Conservation (phyloP, 2,888 invertebrate species). For the Thymelicus acteon region DNA sequence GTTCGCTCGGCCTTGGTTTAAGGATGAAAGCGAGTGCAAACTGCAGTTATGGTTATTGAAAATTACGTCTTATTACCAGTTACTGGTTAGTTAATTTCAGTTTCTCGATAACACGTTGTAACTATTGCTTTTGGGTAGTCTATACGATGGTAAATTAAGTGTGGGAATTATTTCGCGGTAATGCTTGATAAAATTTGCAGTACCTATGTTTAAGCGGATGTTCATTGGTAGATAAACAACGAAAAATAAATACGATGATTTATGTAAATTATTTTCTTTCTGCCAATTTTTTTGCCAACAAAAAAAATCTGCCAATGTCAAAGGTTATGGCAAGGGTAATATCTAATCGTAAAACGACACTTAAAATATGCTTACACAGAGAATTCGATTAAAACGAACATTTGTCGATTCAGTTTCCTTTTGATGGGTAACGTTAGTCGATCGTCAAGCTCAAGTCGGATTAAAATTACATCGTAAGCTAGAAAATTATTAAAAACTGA, state of each 20-base stretch:
- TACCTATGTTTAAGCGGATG: neutral
- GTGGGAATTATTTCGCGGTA: slow-evolving; percentile 11
- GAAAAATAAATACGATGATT: slow-evolving; percentile 17
- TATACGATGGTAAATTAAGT: neutral
- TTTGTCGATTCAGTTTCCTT: slow-evolving; percentile 1
- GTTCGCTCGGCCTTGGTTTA: slow-evolving; percentile 20
- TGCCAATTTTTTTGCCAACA: no score
- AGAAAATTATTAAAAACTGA: neutral
- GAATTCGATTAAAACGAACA: neutral
- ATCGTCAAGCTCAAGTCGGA: slow-evolving; percentile 2
- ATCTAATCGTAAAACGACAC: neutral
- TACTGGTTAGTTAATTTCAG: neutral
- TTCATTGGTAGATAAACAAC: slow-evolving; percentile 9
- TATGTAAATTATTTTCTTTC: slow-evolving; percentile 10
- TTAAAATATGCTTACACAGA: neutral
- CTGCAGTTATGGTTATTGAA: slow-evolving; percentile 14
- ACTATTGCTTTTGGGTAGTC: neutral
- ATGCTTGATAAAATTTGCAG: slow-evolving; percentile 15
- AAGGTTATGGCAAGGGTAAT: neutral
- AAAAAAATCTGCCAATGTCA: slow-evolving; percentile 1
- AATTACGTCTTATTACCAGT: slow-evolving; percentile 6
- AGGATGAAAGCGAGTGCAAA: slow-evolving; percentile 27
- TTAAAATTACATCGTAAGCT: neutral
- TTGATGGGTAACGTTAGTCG: neutral
- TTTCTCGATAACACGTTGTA: slow-evolving; percentile 3